Conservation (phyloP, 2,888 invertebrate species). For the Dinocampus coccinellae region DNA sequence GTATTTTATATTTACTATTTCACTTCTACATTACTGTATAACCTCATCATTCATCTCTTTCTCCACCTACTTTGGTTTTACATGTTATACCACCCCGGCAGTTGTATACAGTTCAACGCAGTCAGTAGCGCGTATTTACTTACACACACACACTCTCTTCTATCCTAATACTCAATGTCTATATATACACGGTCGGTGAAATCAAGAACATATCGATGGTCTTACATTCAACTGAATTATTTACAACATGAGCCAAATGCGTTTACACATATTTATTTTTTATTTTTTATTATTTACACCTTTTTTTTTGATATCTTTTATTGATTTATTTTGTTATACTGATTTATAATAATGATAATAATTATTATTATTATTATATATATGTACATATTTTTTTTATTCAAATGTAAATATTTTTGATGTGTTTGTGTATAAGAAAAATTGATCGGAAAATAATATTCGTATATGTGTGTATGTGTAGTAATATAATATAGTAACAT, state of each 20-base stretch:
- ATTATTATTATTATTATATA: too few relatives aligned
- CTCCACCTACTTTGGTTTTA: too few relatives aligned
- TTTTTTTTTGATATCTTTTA: neutral
- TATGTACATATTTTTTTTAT: neutral
- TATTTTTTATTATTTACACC: neutral
- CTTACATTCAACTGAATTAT: neutral
- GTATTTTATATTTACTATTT: too few relatives aligned
- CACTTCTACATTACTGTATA: too few relatives aligned
- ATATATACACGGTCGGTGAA: neutral
- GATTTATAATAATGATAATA: too few relatives aligned
- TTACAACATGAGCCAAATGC: neutral
- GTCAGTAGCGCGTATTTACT: neutral
- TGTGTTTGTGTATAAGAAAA: neutral
- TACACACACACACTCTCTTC: neutral
- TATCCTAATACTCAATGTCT: neutral
- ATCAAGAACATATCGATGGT: neutral
- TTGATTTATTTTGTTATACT: neutral
- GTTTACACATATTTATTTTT: neutral
- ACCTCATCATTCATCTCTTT: too few relatives aligned
- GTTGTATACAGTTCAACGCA: constrained; percentile 10
- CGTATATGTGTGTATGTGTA: neutral
- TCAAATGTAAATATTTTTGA: neutral
- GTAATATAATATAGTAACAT: neutral
- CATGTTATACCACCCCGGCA: neutral
- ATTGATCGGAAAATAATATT: neutral